phyloP scores from a whole-genome alignment of 2,113 vertebrate species.

The Ceratotherium simum region DNA sequence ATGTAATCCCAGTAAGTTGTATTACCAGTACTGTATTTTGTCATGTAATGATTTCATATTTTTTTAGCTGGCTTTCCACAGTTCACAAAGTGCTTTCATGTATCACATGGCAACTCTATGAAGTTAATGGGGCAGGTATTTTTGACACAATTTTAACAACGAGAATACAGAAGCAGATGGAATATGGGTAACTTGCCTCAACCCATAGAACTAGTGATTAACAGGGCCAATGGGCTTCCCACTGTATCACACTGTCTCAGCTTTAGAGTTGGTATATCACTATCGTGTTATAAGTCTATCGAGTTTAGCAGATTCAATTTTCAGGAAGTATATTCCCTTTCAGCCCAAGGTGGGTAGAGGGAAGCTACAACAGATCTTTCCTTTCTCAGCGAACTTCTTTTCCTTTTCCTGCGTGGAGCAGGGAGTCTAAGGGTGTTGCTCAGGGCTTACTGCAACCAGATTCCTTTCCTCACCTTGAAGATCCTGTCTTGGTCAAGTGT shows the following conservation, averaged over 20 bases:
- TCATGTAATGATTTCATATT: background rate
- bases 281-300: background rate
- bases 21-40: background rate
- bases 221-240: background rate
- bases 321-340: background rate
- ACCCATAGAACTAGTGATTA: background rate
- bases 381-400: conserved; percentile 1
- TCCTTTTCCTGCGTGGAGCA: background rate
- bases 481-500: background rate
- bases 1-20: background rate
- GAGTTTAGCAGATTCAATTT: background rate
- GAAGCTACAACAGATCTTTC: background rate
- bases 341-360: background rate
- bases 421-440: background rate
- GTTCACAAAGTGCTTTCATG: background rate
- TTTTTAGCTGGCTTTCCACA: background rate
- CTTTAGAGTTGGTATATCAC: background rate
- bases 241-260: background rate
- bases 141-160: background rate
- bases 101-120: background rate
- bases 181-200: background rate
- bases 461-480: background rate
- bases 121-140: background rate
- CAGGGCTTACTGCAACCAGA: background rate
- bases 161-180: background rate